Evolutionary conservation across 92 coral and sea anemone species (phyloP).

Genomic region (Palythoa caribaeorum): DNA sequence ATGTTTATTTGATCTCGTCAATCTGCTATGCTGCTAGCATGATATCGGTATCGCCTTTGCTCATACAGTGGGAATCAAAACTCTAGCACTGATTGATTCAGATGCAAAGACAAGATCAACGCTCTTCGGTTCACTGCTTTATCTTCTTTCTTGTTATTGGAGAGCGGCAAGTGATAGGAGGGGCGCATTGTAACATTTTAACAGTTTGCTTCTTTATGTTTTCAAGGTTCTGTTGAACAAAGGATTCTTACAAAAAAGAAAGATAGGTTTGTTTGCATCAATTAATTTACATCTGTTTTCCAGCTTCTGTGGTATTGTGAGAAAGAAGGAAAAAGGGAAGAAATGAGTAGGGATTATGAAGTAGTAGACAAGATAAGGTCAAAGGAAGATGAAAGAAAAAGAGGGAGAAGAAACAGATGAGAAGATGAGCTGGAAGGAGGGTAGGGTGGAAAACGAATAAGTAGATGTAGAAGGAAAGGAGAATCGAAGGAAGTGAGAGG

Average conservation of each 20-base stretch:
- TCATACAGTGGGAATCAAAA: no score
- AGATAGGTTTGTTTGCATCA: conserved; percentile 66
- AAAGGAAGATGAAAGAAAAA: neutral
- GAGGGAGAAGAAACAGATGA: neutral
- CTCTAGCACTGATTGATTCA: no score
- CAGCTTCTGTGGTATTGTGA: neutral
- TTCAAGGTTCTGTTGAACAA: conserved; percentile 81
- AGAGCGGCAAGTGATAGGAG: neutral
- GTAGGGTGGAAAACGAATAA: no score
- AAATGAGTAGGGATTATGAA: neutral
- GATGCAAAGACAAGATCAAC: no score
- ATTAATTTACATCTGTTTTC: no score
- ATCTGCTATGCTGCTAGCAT: no score
- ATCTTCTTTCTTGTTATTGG: no score
- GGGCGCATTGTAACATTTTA: neutral
- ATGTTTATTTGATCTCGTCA: no score
- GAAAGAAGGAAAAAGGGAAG: neutral
- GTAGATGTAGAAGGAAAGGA: no score
- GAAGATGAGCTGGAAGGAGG: neutral
- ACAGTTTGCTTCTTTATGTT: neutral
- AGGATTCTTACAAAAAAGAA: conserved; percentile 87
- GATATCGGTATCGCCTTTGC: no score
- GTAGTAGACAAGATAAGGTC: no score
- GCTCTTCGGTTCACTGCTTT: no score
- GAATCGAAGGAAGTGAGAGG: neutral